Evolutionary conservation across 2,797 vertebrate species (phyloP).

Genomic region (Cynopterus sphinx): DNA sequence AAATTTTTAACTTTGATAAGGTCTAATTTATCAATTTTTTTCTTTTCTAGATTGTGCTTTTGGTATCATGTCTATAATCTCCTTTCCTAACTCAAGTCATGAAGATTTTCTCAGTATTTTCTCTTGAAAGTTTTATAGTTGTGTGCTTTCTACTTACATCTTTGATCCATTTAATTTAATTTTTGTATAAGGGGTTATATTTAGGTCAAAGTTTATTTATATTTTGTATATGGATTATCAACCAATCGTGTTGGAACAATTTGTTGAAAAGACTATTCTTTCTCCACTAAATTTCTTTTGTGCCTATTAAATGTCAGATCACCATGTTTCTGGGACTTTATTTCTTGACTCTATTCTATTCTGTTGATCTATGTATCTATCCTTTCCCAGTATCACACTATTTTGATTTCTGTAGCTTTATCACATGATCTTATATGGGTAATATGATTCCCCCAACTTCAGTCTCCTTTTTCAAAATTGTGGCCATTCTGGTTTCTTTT

Average conservation of each 20-base stretch:
- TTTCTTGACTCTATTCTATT: not conserved
- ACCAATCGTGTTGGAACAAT: not conserved
- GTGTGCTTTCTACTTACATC: not conserved
- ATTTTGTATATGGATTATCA: not conserved
- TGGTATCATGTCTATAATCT: not conserved
- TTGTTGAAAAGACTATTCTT: not conserved
- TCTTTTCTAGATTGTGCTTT: conserved; percentile 1
- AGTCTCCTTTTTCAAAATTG: not conserved
- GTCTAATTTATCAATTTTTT: not conserved
- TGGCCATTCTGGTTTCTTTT: not conserved
- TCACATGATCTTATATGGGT: not conserved
- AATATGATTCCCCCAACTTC: not conserved
- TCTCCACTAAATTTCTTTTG: not conserved
- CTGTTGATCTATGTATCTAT: not conserved
- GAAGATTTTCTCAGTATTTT: not conserved
- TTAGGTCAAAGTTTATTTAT: not conserved
- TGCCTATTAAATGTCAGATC: not conserved
- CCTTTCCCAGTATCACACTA: not conserved
- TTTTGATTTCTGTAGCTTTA: not conserved
- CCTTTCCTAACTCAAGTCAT: not conserved
- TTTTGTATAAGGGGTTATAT: not conserved
- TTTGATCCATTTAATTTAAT: not conserved
- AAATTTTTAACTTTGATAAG: not conserved
- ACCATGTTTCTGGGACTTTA: not conserved
- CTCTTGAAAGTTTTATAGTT: not conserved